Percentiles rank a stretch among this genome's conserved stretches.
These are phyloP conservation scores for Eptatretus atami DNA, from an alignment of 2,797 vertebrate species.

Conservation along the genomic window DNA sequence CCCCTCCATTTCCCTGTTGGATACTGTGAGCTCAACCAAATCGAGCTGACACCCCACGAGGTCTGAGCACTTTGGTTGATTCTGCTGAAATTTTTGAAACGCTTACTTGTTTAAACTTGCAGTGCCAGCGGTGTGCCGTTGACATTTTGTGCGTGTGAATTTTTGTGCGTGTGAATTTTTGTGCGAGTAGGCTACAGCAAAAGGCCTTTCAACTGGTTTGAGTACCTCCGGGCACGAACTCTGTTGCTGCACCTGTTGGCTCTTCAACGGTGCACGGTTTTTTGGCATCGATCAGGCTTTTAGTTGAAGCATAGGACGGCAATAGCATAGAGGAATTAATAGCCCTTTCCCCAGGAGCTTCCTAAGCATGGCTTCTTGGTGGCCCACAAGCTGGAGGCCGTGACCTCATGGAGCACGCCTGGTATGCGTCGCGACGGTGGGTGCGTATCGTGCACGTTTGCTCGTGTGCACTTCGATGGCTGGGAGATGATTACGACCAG, in stretches of 20 bases:
- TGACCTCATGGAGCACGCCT: conserved; percentile 73
- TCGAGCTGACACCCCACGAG: conserved; percentile 32
- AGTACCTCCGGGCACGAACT: conserved; percentile 31
- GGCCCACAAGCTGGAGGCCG: conserved; percentile 71
- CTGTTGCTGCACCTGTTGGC: conserved; percentile 24
- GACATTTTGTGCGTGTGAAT: neutral
- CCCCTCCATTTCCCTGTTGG: conserved; percentile 45
- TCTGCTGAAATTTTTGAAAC: neutral
- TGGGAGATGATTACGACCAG: conserved; percentile 88
- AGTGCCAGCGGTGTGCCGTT: neutral
- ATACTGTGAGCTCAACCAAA: conserved; percentile 46
- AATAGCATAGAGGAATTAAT: too few species aligned
- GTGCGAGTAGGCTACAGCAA: conserved; percentile 23
- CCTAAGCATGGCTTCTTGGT: conserved; percentile 39
- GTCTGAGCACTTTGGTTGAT: conserved; percentile 11
- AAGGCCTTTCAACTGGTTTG: conserved; percentile 34
- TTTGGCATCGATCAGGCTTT: neutral
- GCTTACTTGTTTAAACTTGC: neutral
- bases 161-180: too few species aligned
- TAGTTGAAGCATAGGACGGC: too few species aligned
- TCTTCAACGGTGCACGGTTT: conserved; percentile 40
- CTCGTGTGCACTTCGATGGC: conserved; percentile 80
- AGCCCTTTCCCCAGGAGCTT: conserved; percentile 24
- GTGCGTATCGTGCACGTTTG: conserved; percentile 40
- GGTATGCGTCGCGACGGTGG: conserved; percentile 67